phyloP scores from a whole-genome alignment of 92 coral and sea anemone genomes.

The Porites cylindrica region DNA sequence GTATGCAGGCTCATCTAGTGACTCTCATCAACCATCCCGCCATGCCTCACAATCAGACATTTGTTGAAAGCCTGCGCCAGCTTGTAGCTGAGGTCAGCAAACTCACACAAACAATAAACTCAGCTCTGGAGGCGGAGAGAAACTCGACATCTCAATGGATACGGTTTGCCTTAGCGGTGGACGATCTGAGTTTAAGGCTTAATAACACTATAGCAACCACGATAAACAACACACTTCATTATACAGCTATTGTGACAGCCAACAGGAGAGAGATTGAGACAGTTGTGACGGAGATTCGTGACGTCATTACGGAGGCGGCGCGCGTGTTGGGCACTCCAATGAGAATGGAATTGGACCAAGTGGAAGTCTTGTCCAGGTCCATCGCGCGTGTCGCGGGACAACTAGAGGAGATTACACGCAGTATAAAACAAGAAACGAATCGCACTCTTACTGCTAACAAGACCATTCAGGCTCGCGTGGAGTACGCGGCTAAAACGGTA shows the following conservation, averaged over 20 bases:
- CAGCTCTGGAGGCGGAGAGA: conserved; percentile 42
- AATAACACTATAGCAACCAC: conserved; percentile 13
- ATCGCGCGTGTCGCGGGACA: conserved; percentile 25
- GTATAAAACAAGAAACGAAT: conserved; percentile 53
- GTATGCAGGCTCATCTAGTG: conserved; percentile 32
- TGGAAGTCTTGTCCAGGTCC: conserved; percentile 9
- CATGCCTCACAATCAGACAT: conserved; percentile 60
- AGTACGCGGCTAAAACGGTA: conserved; percentile 44
- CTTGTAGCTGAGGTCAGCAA: conserved; percentile 54
- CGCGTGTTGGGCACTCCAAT: conserved; percentile 40
- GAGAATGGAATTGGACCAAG: conserved; percentile 25
- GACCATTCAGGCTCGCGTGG: conserved; percentile 48
- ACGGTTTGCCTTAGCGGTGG: conserved; percentile 29
- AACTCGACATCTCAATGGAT: conserved; percentile 60
- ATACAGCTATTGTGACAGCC: conserved; percentile 13
- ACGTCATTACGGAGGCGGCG: conserved; percentile 26
- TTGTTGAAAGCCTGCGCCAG: conserved; percentile 68
- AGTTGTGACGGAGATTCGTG: conserved; percentile 38
- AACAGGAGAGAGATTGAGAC: conserved; percentile 25
- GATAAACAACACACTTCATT: conserved; percentile 27
- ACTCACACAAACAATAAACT: conserved; percentile 29
- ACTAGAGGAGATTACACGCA: conserved; percentile 24
- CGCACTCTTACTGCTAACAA: conserved; percentile 53
- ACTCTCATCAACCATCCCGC: conserved; percentile 59
- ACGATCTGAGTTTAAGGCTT: conserved; percentile 32